phyloP scores from a whole-genome alignment of 2,113 vertebrate species.

The Cettia cetti region DNA sequence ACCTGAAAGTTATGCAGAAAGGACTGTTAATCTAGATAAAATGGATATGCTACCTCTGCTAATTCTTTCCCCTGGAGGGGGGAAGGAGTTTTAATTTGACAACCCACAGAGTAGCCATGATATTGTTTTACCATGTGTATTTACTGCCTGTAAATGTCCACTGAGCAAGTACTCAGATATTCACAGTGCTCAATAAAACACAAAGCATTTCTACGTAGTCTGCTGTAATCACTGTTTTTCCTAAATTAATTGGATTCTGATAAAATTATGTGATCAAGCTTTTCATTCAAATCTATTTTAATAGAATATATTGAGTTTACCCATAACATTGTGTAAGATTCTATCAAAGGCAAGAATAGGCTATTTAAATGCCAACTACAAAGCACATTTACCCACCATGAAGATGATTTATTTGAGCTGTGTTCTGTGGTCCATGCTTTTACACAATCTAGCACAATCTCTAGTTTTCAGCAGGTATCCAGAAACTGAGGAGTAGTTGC shows the following conservation, averaged over 20 bases:
- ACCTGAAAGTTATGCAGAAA: conserved; percentile 19
- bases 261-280: conserved; percentile 1
- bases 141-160: not conserved
- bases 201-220: not conserved
- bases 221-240: not conserved
- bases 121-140: not conserved
- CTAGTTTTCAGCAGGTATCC: not conserved
- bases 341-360: not conserved
- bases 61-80: conserved; percentile 13
- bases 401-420: conserved; percentile 22
- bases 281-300: conserved; percentile 11
- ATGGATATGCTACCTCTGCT: not conserved
- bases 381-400: not conserved
- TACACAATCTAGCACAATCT: not conserved
- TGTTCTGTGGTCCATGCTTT: conserved; percentile 1
- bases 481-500: not conserved
- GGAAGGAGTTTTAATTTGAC: not conserved
- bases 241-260: not conserved
- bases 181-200: not conserved
- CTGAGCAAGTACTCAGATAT: not conserved
- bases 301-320: not conserved
- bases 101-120: not conserved
- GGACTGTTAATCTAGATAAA: conserved; percentile 11
- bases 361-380: not conserved
- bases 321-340: not conserved